These are phyloP conservation scores for Erpornis zantholeuca DNA, from an alignment of 2,113 vertebrate species.

Conservation along the genomic window DNA sequence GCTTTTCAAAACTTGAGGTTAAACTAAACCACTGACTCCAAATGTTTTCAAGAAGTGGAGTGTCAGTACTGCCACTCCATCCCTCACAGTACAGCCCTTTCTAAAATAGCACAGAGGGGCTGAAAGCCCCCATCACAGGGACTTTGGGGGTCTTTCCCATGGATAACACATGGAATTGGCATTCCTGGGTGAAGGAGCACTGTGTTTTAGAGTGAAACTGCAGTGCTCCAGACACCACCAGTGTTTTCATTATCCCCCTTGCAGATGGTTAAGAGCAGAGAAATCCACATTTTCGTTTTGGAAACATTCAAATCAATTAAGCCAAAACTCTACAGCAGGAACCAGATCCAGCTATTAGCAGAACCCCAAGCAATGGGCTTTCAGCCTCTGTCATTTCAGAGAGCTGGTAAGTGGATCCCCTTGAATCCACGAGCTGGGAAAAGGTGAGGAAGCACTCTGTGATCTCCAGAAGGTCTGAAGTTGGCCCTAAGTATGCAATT, in stretches of 20 bases:
- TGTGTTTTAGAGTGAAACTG: background rate
- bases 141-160: accelerated
- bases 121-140: background rate
- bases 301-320: background rate
- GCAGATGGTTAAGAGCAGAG: background rate
- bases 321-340: background rate
- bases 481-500: background rate
- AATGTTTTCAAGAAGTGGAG: background rate
- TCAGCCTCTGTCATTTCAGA: background rate
- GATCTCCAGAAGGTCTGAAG: background rate
- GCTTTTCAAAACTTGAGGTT: background rate
- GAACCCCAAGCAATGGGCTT: background rate
- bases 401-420: background rate
- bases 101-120: background rate
- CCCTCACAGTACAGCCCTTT: background rate
- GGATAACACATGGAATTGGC: background rate
- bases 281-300: background rate
- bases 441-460: background rate
- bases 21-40: background rate
- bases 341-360: background rate
- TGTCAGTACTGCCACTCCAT: background rate
- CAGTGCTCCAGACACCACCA: background rate
- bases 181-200: background rate
- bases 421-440: background rate
- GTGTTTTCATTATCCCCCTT: background rate